Conservation (phyloP, 2,113 vertebrate species). For the Bubo bubo region DNA sequence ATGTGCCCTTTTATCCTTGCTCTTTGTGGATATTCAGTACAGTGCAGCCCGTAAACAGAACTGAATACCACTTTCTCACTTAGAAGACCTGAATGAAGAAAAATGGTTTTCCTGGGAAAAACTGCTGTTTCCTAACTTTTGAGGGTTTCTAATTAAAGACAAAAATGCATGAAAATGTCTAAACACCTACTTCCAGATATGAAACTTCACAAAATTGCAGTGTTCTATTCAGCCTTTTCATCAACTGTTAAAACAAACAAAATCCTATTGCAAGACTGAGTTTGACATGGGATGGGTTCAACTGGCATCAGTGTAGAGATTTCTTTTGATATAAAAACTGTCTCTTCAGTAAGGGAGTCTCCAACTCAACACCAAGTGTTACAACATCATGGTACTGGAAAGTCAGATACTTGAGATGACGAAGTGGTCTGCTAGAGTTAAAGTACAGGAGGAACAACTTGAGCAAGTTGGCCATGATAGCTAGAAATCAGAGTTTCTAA, state of each 20-base stretch:
- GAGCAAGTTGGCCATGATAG: not conserved
- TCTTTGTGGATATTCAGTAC: not conserved
- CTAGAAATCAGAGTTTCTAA: not conserved
- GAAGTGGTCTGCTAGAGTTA: not conserved
- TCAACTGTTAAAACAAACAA: not conserved
- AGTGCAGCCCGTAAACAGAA: not conserved
- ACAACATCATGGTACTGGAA: not conserved
- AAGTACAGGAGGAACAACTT: not conserved
- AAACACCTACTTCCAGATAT: not conserved
- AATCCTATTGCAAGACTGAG: not conserved
- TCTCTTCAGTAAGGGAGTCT: not conserved
- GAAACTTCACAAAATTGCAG: not conserved
- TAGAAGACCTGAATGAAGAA: not conserved
- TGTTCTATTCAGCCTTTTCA: not conserved
- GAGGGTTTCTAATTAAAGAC: not conserved
- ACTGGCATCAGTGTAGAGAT: rapidly evolving
- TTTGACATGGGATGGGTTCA: not conserved
- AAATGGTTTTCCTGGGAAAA: not conserved
- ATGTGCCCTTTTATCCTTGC: rapidly evolving
- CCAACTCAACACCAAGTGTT: not conserved
- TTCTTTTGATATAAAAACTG: not conserved
- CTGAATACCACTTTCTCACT: not conserved
- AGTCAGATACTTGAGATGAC: not conserved
- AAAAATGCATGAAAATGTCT: not conserved
- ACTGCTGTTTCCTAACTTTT: not conserved